Evolutionary conservation across 2,113 vertebrate genomes (phyloP).

Genomic region (Urocynchramus pylzowi): DNA sequence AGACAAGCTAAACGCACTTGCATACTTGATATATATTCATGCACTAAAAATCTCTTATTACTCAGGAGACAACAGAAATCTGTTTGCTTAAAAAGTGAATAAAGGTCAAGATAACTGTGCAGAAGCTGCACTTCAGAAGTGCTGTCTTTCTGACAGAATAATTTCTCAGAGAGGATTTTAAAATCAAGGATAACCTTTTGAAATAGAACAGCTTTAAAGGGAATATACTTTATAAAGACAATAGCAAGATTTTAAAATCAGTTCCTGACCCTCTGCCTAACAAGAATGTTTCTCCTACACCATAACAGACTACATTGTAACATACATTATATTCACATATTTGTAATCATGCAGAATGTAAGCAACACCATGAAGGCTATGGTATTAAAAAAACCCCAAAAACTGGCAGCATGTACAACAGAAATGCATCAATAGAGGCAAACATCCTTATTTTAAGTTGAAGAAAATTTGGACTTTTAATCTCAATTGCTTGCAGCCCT

Average conservation of each 20-base stretch:
- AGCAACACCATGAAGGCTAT: background rate
- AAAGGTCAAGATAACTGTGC: background rate
- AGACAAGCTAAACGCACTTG: background rate
- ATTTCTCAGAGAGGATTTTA: background rate
- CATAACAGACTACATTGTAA: background rate
- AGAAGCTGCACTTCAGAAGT: background rate
- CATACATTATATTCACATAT: background rate
- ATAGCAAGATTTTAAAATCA: background rate
- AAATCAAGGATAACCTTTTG: background rate
- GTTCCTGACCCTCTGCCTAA: background rate
- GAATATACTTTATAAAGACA: background rate
- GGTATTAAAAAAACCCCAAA: background rate
- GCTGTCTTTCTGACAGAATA: background rate
- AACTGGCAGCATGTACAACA: fast-evolving
- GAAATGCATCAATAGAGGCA: background rate
- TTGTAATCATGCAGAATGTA: background rate
- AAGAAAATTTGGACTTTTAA: background rate
- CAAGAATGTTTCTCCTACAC: background rate
- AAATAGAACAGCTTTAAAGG: background rate
- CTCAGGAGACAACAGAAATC: background rate
- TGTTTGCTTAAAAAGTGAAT: background rate
- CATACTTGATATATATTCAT: background rate
- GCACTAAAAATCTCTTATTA: background rate
- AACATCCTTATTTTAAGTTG: background rate
- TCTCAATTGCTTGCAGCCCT: background rate